Conservation (phyloP, 2,888 invertebrate genomes). For the Laspeyria flexula region DNA sequence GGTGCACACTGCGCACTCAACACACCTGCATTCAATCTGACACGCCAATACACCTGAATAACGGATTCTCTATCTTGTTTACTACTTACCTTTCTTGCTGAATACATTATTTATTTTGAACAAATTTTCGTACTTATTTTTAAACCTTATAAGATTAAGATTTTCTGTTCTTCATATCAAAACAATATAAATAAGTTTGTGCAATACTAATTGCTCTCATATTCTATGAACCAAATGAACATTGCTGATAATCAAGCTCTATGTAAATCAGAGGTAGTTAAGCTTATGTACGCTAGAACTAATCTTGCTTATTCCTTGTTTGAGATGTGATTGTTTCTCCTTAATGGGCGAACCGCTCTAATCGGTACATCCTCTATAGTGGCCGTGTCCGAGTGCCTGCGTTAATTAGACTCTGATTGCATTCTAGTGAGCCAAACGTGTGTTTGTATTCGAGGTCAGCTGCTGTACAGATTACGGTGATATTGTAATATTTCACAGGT, state of each 20-base stretch:
- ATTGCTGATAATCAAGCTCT: slow-evolving; percentile 16
- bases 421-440: slow-evolving; percentile 66
- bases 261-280: slow-evolving; percentile 38
- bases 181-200: neutral
- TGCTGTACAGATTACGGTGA: slow-evolving; percentile 37
- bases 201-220: slow-evolving; percentile 4
- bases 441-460: slow-evolving; percentile 64
- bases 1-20: slow-evolving; percentile 30
- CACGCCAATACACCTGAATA: slow-evolving; percentile 54
- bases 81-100: slow-evolving; percentile 17
- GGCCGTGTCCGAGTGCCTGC: slow-evolving; percentile 66
- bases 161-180: neutral
- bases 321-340: slow-evolving; percentile 83
- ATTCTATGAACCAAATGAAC: slow-evolving; percentile 23
- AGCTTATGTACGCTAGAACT: slow-evolving; percentile 46
- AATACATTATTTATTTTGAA: neutral
- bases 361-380: slow-evolving; percentile 78
- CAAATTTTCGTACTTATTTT: neutral
- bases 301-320: slow-evolving; percentile 76
- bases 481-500: slow-evolving; percentile 35
- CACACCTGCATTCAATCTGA: slow-evolving; percentile 54
- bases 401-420: slow-evolving; percentile 80
- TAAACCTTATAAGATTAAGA: neutral
- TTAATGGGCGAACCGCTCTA: slow-evolving; percentile 75
- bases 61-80: slow-evolving; percentile 35